These are phyloP conservation scores for Drosophila aff. DNA, from an alignment of 1,140 invertebrate species.

Conservation along the genomic window DNA sequence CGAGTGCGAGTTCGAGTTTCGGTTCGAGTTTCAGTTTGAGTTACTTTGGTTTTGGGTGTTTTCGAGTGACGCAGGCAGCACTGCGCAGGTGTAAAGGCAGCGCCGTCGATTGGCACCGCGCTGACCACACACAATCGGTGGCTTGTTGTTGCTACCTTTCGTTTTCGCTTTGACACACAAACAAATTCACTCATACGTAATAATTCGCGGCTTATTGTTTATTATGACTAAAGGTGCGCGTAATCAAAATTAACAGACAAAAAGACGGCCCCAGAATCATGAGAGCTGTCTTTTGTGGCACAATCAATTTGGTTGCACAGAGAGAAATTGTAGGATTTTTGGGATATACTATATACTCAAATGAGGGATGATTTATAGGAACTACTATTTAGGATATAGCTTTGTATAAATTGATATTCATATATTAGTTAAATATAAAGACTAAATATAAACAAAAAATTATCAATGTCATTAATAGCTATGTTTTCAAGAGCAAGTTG, in stretches of 20 bases:
- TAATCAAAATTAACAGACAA: conserved; percentile 42
- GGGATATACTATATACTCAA: background rate
- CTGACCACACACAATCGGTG: conserved; percentile 48
- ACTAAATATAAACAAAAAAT: background rate
- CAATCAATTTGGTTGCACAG: conserved; percentile 8
- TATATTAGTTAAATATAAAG: background rate
- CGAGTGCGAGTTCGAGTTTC: conserved; percentile 41
- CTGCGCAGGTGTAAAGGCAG: conserved; percentile 46
- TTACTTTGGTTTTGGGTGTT: conserved; percentile 21
- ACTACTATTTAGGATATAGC: no score
- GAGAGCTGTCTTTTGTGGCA: conserved; percentile 19
- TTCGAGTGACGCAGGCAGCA: conserved; percentile 15
- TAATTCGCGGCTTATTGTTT: conserved; percentile 73
- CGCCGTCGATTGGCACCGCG: conserved; percentile 26
- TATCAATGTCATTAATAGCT: no score
- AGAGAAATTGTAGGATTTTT: background rate
- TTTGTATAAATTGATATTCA: background rate
- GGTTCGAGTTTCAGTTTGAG: conserved; percentile 32
- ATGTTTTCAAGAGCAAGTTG: background rate
- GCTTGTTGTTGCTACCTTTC: conserved; percentile 60
- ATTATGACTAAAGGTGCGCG: conserved; percentile 52
- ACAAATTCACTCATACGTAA: conserved; percentile 64
- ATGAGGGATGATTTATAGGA: background rate
- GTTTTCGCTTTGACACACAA: conserved; percentile 60
- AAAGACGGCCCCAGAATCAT: conserved; percentile 39